Evolutionary conservation across 2,888 invertebrate species (phyloP).

Genomic region (Volucella bombylans): DNA sequence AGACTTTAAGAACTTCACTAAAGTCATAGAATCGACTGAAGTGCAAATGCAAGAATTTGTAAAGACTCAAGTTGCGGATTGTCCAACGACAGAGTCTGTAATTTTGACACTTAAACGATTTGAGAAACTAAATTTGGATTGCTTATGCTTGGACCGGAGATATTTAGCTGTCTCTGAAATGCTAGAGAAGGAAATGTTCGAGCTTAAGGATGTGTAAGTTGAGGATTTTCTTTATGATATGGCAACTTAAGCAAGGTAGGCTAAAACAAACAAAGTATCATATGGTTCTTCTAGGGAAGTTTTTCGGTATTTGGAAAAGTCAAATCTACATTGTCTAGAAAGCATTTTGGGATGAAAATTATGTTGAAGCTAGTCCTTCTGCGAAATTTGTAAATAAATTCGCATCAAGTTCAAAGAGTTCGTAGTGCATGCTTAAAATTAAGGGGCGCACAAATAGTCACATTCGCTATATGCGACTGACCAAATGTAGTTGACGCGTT

Average conservation of each 20-base stretch:
- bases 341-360: too few relatives aligned
- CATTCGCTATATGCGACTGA: too few relatives aligned
- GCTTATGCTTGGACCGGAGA: constrained; percentile 89
- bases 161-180: constrained; percentile 88
- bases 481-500: too few relatives aligned
- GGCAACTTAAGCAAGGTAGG: not conserved
- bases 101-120: constrained; percentile 85
- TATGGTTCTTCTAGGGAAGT: too few relatives aligned
- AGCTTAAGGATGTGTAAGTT: constrained; percentile 86
- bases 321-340: too few relatives aligned
- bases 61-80: constrained; percentile 83
- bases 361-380: too few relatives aligned
- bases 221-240: not conserved
- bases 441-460: too few relatives aligned
- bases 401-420: too few relatives aligned
- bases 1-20: constrained; percentile 89
- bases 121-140: constrained; percentile 88
- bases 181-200: constrained; percentile 87
- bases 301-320: too few relatives aligned
- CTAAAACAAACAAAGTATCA: too few relatives aligned
- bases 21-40: constrained; percentile 87
- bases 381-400: too few relatives aligned
- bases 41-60: constrained; percentile 89
- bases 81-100: constrained; percentile 83
- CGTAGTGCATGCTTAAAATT: too few relatives aligned